Conservation (phyloP, 2,888 invertebrate species). For the Pachydiplax longipennis region DNA sequence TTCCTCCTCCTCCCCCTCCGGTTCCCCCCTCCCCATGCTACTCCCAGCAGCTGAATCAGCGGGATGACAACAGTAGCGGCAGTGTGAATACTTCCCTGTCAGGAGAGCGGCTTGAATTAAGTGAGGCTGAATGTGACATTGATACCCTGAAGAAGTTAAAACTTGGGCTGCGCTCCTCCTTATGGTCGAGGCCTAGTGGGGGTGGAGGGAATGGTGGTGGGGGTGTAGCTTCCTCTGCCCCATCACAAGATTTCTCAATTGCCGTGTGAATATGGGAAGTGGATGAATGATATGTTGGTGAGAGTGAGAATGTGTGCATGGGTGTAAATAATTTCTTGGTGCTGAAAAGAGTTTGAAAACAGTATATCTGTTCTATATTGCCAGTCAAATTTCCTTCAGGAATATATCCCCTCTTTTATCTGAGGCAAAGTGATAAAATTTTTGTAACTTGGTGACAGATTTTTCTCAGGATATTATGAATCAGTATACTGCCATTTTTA, state of each 20-base stretch:
- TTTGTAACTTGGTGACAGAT: constrained; percentile 1
- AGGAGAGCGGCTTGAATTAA: constrained; percentile 67
- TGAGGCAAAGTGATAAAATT: constrained; percentile 30
- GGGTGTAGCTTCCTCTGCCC: constrained; percentile 62
- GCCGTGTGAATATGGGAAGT: constrained; percentile 66
- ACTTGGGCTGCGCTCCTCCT: constrained; percentile 72
- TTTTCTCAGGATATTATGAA: constrained; percentile 21
- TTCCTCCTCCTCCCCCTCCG: constrained; percentile 51
- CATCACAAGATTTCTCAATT: constrained; percentile 75
- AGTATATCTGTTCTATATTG: not conserved
- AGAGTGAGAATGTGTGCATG: not conserved
- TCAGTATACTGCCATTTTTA: constrained; percentile 28
- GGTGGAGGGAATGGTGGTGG: constrained; percentile 55
- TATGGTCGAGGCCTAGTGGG: constrained; percentile 71
- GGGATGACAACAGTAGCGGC: constrained; percentile 17
- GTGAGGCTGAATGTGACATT: constrained; percentile 77
- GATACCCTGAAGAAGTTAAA: constrained; percentile 77
- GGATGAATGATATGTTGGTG: not conserved
- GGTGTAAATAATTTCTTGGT: constrained; percentile 35
- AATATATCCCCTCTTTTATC: not conserved
- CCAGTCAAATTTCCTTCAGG: constrained; percentile 10
- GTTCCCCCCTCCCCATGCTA: constrained; percentile 56
- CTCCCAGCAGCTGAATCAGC: constrained; percentile 52
- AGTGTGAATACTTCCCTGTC: constrained; percentile 49
- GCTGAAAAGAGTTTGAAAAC: constrained; percentile 14